phyloP scores from a whole-genome alignment of 2,113 vertebrate species.

The Pogonocichla stellata region DNA sequence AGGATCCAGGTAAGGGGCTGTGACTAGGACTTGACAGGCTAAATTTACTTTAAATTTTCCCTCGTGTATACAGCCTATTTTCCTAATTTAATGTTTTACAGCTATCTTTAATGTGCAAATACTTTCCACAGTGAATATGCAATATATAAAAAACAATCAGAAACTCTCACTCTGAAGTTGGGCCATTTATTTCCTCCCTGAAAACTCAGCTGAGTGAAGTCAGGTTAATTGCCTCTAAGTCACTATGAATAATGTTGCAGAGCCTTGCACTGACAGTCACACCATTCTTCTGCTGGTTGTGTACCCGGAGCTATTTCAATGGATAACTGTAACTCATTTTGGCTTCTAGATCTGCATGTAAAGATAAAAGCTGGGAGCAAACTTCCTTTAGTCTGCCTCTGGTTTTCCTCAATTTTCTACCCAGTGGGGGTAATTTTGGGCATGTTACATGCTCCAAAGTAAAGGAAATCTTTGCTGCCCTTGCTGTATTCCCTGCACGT shows the following conservation, averaged over 20 bases:
- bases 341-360: conserved; percentile 43
- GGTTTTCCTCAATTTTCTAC: conserved; percentile 32
- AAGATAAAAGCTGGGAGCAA: conserved; percentile 38
- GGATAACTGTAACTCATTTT: conserved; percentile 60
- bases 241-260: conserved; percentile 42
- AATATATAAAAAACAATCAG: neutral
- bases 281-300: conserved; percentile 30
- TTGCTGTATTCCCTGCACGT: conserved; percentile 5
- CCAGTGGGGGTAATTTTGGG: neutral
- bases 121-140: conserved; percentile 1
- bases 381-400: neutral
- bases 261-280: conserved; percentile 33
- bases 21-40: neutral
- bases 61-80: neutral
- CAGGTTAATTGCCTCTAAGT: conserved; percentile 54
- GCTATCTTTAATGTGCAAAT: conserved; percentile 35
- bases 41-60: conserved; percentile 5
- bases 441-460: neutral
- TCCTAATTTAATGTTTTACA: conserved; percentile 44
- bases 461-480: neutral
- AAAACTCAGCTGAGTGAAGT: conserved; percentile 43
- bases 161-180: conserved; percentile 9
- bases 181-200: conserved; percentile 19
- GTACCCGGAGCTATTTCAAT: conserved; percentile 24
- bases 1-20: neutral